phyloP scores from a whole-genome alignment of 2,113 vertebrate genomes.

The Gambusia holbrooki region DNA sequence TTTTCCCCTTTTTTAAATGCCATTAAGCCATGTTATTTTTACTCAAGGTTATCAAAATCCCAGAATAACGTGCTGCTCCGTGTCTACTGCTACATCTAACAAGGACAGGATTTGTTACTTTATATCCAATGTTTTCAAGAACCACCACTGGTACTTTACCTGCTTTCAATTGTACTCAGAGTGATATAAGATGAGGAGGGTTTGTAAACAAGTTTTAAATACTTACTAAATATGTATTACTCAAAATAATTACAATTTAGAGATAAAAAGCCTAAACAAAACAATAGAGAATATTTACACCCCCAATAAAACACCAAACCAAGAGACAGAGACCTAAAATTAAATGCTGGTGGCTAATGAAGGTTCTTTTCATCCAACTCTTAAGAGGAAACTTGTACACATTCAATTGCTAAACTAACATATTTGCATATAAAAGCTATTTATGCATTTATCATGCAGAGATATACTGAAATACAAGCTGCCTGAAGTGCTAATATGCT shows the following conservation, averaged over 20 bases:
- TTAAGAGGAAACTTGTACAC: not conserved
- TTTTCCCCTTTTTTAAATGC: too few species aligned
- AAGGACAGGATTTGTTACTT: too few species aligned
- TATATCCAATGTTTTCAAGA: too few species aligned
- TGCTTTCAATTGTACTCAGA: not conserved
- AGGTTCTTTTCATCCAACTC: not conserved
- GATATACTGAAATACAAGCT: not conserved
- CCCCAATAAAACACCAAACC: too few species aligned
- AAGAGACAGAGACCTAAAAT: too few species aligned
- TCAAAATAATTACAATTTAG: not conserved
- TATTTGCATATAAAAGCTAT: not conserved
- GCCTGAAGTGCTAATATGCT: not conserved
- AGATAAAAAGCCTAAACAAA: not conserved
- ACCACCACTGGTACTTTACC: not conserved
- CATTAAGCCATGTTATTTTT: too few species aligned
- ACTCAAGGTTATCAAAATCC: too few species aligned
- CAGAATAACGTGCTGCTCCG: too few species aligned
- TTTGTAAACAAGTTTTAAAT: not conserved
- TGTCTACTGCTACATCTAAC: too few species aligned
- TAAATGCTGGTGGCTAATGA: not conserved
- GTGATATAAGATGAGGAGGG: not conserved
- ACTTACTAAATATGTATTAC: not conserved
- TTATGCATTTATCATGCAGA: not conserved
- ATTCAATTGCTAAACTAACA: not conserved
- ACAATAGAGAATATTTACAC: not conserved